Conservation (phyloP, 2,888 invertebrate species). For the Drosophila koepferae region DNA sequence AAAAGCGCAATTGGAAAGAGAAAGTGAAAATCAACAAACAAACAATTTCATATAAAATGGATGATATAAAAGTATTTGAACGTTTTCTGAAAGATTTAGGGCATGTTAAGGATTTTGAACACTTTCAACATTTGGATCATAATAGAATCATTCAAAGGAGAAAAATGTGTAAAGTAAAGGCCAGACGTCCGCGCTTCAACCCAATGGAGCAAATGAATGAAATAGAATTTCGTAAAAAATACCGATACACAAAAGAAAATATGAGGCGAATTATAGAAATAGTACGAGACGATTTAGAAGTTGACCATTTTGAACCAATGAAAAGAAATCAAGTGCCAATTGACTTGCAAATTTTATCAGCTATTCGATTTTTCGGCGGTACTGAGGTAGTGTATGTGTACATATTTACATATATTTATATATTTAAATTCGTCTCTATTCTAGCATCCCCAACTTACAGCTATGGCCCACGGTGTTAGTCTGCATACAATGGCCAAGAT, state of each 20-base stretch:
- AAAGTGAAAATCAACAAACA: not conserved
- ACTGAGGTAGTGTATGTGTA: slow-evolving; percentile 67
- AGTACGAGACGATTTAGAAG: slow-evolving; percentile 78
- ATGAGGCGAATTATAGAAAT: slow-evolving; percentile 76
- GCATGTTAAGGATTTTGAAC: slow-evolving; percentile 61
- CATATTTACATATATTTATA: not conserved
- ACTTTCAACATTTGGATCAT: slow-evolving; percentile 23
- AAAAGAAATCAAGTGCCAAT: slow-evolving; percentile 78
- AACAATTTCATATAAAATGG: slow-evolving; percentile 42
- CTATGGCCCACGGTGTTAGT: slow-evolving; percentile 71
- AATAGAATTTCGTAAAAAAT: slow-evolving; percentile 70
- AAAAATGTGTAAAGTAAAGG: slow-evolving; percentile 14
- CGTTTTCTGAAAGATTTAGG: slow-evolving; percentile 67
- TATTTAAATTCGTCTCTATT: not conserved
- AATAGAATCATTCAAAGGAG: not conserved
- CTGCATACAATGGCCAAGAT: slow-evolving; percentile 76
- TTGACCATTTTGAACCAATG: slow-evolving; percentile 57
- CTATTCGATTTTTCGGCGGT: slow-evolving; percentile 75
- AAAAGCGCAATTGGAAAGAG: slow-evolving; percentile 3
- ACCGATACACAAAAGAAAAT: slow-evolving; percentile 79
- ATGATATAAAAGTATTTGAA: slow-evolving; percentile 65
- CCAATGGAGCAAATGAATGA: slow-evolving; percentile 74
- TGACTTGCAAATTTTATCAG: slow-evolving; percentile 77
- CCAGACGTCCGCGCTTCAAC: slow-evolving; percentile 58
- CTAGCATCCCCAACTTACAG: slow-evolving; percentile 75